A percentile compares a stretch with the other conserved stretches of the same genome.
Conservation (phyloP, 1,140 invertebrate genomes). For the Steinernema feltiae region DNA sequence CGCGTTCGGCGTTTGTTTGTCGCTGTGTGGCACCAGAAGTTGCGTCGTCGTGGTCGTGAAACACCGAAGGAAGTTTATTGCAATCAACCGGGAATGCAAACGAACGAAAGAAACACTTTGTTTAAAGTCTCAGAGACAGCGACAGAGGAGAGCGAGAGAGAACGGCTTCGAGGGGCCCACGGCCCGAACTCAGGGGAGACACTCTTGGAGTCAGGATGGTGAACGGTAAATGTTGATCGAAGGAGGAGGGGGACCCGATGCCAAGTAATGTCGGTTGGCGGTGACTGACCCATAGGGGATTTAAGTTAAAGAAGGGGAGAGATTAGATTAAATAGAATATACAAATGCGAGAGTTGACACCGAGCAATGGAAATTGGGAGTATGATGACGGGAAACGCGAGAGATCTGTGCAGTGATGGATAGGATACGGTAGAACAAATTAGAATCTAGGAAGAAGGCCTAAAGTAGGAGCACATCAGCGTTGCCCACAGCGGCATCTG, state of each 20-base stretch:
- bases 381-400: background rate
- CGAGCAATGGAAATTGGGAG: background rate
- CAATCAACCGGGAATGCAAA: conserved; percentile 13
- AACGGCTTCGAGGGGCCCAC: background rate
- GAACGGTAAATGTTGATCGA: background rate
- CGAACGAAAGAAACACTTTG: background rate
- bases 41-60: background rate
- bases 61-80: conserved; percentile 4
- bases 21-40: background rate
- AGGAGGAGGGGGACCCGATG: background rate
- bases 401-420: background rate
- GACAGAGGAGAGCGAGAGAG: background rate
- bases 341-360: conserved; percentile 4
- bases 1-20: background rate
- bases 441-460: conserved; percentile 3
- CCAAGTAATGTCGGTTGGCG: background rate
- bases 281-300: conserved; percentile 7
- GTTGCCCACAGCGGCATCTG: background rate
- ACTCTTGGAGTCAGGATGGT: background rate
- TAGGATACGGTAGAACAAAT: background rate
- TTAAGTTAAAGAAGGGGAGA: background rate
- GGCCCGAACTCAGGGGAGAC: background rate
- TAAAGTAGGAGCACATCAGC: background rate
- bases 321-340: background rate
- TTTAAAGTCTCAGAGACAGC: conserved; percentile 3